A percentile compares a stretch with the other conserved stretches of the same genome.
phyloP scores from a whole-genome alignment of 2,113 vertebrate genomes.

The Sapayoa aenigma region DNA sequence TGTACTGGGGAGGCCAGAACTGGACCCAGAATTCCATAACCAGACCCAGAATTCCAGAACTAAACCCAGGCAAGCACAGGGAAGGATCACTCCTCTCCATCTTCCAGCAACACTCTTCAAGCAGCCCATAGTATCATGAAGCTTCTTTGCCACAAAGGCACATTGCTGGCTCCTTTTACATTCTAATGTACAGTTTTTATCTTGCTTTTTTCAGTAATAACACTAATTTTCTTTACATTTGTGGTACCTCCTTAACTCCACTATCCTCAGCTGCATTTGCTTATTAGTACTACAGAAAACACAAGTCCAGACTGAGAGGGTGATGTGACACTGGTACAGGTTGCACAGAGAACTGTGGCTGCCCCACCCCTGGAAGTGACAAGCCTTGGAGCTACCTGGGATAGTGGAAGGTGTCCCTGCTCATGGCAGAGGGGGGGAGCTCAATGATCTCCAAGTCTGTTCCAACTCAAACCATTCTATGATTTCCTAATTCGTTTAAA shows the following conservation, averaged over 20 bases:
- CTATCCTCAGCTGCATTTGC: neutral
- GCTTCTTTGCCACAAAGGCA: rapidly evolving
- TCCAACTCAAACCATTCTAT: neutral
- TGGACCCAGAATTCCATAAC: neutral
- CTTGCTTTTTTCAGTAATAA: neutral
- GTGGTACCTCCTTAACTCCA: neutral
- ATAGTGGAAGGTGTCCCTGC: neutral
- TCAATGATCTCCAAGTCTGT: neutral
- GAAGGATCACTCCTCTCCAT: neutral
- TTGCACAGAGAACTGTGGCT: neutral
- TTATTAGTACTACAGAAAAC: neutral
- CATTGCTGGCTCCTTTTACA: neutral
- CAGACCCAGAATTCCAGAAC: no score
- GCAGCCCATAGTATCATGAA: neutral
- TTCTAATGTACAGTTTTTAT: neutral
- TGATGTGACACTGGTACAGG: neutral
- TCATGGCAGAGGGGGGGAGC: neutral
- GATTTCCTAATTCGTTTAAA: neutral
- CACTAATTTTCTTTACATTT: neutral
- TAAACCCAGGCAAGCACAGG: neutral
- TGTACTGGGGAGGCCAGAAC: neutral
- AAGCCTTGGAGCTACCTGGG: rapidly evolving
- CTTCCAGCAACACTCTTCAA: neutral
- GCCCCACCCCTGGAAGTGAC: neutral
- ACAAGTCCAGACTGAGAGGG: neutral